Evolutionary conservation across 2,113 vertebrate species (phyloP).

Genomic region (Nycticorax nycticorax): DNA sequence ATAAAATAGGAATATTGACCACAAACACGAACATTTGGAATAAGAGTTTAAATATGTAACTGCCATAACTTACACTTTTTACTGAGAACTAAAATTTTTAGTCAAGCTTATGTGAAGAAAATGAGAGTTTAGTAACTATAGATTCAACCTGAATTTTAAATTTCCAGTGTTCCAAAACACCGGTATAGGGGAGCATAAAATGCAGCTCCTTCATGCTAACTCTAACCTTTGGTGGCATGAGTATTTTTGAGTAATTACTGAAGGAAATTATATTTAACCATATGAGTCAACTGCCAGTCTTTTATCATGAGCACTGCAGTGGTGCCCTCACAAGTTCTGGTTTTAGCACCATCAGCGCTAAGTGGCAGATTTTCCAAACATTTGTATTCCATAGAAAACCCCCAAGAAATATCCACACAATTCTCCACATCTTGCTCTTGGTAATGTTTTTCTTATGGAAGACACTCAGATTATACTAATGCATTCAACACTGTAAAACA

Average conservation of each 20-base stretch:
- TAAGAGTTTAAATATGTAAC: not conserved
- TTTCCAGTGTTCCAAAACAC: not conserved
- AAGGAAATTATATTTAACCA: not conserved
- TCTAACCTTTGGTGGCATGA: not conserved
- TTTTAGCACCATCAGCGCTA: not conserved
- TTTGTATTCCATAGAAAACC: not conserved
- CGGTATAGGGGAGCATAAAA: not conserved
- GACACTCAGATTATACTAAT: not conserved
- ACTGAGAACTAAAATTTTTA: not conserved
- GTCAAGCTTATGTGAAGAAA: not conserved
- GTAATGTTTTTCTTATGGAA: not conserved
- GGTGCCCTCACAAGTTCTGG: not conserved
- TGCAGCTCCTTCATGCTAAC: not conserved
- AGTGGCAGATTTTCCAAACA: not conserved
- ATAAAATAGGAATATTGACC: conserved; percentile 4
- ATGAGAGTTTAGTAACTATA: not conserved
- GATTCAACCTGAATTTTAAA: not conserved
- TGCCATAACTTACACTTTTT: not conserved
- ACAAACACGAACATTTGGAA: not conserved
- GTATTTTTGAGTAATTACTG: not conserved
- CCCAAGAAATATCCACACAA: not conserved
- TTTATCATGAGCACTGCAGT: not conserved
- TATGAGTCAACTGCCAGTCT: not conserved
- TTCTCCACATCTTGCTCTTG: not conserved
- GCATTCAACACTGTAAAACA: not conserved